A percentile compares a stretch with the other conserved stretches of the same genome.
phyloP scores from a whole-genome alignment of 2,888 invertebrate species.

The Ommatoiulus sabulosus region DNA sequence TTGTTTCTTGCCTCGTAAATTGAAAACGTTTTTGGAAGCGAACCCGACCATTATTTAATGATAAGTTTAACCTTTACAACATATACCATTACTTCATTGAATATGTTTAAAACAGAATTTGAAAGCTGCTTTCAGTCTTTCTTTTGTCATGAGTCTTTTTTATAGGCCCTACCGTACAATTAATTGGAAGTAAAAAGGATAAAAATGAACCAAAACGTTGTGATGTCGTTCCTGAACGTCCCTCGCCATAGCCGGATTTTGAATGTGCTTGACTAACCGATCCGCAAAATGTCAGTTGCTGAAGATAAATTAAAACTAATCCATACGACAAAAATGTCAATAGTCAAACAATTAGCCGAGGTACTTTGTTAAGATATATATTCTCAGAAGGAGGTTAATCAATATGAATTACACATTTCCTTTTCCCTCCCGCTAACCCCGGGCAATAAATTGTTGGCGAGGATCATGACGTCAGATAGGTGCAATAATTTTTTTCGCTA shows the following conservation, averaged over 20 bases:
- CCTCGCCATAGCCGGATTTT: background rate
- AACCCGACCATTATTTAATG: too few relatives aligned
- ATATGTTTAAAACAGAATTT: too few relatives aligned
- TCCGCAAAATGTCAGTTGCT: background rate
- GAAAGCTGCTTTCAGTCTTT: too few relatives aligned
- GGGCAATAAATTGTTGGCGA: background rate
- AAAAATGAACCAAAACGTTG: too few relatives aligned
- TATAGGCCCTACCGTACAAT: too few relatives aligned
- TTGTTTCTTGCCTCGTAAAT: too few relatives aligned
- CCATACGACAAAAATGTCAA: conserved; percentile 37
- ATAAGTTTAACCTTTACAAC: too few relatives aligned
- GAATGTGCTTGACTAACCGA: background rate
- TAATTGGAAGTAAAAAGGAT: too few relatives aligned
- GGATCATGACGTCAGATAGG: conserved; percentile 44
- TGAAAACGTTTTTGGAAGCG: too few relatives aligned
- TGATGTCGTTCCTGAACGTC: background rate
- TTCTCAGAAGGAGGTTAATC: conserved; percentile 41
- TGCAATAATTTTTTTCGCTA: conserved; percentile 30
- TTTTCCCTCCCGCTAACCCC: background rate
- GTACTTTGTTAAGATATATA: conserved; percentile 46
- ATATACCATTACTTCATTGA: too few relatives aligned
- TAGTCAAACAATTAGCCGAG: conserved; percentile 44
- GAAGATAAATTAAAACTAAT: background rate
- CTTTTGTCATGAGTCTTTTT: too few relatives aligned
- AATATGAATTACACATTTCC: conserved; percentile 48